These are phyloP conservation scores for Akabosia matsudoensis DNA, from an alignment of 1,140 invertebrate genomes.

Conservation along the genomic window DNA sequence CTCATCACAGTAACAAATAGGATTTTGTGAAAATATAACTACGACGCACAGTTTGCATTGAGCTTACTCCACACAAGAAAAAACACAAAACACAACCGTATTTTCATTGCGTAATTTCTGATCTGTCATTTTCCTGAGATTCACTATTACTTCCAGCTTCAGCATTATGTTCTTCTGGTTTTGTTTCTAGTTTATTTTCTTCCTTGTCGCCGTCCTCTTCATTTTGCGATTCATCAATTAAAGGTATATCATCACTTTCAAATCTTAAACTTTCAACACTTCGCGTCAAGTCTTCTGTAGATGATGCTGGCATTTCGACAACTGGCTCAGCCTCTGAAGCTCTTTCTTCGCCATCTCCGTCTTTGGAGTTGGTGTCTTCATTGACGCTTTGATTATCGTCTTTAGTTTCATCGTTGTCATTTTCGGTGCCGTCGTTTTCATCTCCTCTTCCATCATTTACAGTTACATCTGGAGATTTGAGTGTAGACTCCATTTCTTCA, in stretches of 20 bases:
- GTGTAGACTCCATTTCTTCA: conserved; percentile 30
- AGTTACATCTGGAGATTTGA: conserved; percentile 9
- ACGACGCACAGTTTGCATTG: neutral
- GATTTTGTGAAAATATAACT: neutral
- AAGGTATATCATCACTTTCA: neutral
- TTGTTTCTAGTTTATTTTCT: neutral
- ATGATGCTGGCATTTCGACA: neutral
- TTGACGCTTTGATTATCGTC: neutral
- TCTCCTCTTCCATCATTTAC: neutral
- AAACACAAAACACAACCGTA: neutral
- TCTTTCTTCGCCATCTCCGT: neutral
- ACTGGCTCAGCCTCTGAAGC: neutral
- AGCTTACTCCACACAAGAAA: no score
- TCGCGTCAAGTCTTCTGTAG: neutral
- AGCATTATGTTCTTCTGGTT: neutral
- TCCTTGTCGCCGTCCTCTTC: neutral
- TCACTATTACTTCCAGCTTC: no score
- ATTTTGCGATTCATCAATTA: neutral
- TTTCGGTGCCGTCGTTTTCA: neutral
- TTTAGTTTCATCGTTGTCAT: neutral
- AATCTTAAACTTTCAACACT: conserved; percentile 13
- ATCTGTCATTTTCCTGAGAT: no score
- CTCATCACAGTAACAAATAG: conserved; percentile 5
- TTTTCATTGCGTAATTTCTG: no score
- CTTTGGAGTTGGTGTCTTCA: neutral